Evolutionary conservation across 2,888 invertebrate species (phyloP).

Genomic region (Villa cingulata): DNA sequence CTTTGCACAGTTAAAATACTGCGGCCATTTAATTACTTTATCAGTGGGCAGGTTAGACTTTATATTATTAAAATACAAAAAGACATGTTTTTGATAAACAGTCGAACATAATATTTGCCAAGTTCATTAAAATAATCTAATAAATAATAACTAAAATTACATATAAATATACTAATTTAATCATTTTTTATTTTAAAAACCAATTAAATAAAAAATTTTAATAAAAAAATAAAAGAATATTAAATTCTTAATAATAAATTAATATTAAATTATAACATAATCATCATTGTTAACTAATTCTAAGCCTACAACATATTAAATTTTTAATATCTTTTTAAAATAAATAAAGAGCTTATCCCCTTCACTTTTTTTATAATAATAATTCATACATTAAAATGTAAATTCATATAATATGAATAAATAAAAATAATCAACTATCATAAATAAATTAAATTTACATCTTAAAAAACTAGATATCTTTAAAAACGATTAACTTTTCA

Average conservation of each 20-base stretch:
- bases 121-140: slow-evolving; percentile 44
- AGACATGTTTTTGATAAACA: slow-evolving; percentile 70
- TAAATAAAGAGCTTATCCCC: slow-evolving; percentile 42
- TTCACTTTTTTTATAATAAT: slow-evolving; percentile 38
- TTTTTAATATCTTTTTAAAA: slow-evolving; percentile 43
- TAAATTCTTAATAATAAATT: slow-evolving; percentile 37
- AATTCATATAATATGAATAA: slow-evolving; percentile 24
- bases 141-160: slow-evolving; percentile 22
- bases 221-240: slow-evolving; percentile 33
- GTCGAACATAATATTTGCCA: slow-evolving; percentile 50
- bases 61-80: slow-evolving; percentile 46
- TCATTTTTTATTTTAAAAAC: slow-evolving; percentile 40
- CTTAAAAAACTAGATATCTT: slow-evolving; percentile 54
- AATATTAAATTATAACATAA: slow-evolving; percentile 38
- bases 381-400: not conserved
- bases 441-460: slow-evolving; percentile 42
- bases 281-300: slow-evolving; percentile 43
- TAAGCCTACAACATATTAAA: slow-evolving; percentile 40
- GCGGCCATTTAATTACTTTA: slow-evolving; percentile 57
- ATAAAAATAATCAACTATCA: slow-evolving; percentile 15
- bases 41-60: slow-evolving; percentile 64
- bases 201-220: slow-evolving; percentile 35
- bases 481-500: slow-evolving; percentile 52
- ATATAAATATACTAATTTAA: slow-evolving; percentile 43
- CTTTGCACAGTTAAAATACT: slow-evolving; percentile 66